Base-by-base conservation (phyloP, 2,888 invertebrate genomes). In the Drosophila vallismaia region DNA sequence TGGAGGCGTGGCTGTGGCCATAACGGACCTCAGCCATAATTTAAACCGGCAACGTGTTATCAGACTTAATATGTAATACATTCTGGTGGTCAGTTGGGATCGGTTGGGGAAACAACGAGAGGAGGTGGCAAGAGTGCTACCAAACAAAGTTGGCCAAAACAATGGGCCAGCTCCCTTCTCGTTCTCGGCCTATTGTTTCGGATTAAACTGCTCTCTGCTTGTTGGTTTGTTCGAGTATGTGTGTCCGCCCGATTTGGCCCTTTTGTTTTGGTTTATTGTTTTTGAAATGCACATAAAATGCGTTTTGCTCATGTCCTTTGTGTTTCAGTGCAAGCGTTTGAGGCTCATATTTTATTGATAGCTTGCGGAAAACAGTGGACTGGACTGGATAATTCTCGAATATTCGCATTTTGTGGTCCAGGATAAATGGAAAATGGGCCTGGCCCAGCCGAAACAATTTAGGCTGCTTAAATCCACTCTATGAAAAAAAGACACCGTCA, bases 231-330 rank as follows among this genome's bases (percentile, higher is more conserved):
- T 19, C 19, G 19, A 19, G 19, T 48, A 29, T 36, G 59, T 59
- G 49, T 51, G 45, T 9, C 19, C 44, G 52, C 10, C 49, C 70
- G 45, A 75, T 71, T 76, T 72, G 63, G 63, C 49, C 64, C 79
- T 64, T 72, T 79, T 76, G 79, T 79, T 76, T 75, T 79, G 79
- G 57, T 73, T 79, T 79, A 76, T 76, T 76, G 79, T 76, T 73
- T 76, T 79, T 76, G 60, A 76, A 79, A 79, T 79, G 57, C 76
- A 79, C 79, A 79, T 76, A 73, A 76, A 76, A 76, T 76, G 76
- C 76, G 68, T 68, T 76, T 63, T 57, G 54, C 53, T 29, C 49
- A 48, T 53, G 54, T 56, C 51, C 54, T 62, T 68, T 76, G 59
- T 45, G 55, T 26, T 38, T 51, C 55, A 59, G 54, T 72, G 62